Percentiles rank a stretch among this genome's conserved stretches.
These are phyloP conservation scores for Acromyrmex heyeri DNA, from an alignment of 1,140 invertebrate genomes.

Conservation along the genomic window DNA sequence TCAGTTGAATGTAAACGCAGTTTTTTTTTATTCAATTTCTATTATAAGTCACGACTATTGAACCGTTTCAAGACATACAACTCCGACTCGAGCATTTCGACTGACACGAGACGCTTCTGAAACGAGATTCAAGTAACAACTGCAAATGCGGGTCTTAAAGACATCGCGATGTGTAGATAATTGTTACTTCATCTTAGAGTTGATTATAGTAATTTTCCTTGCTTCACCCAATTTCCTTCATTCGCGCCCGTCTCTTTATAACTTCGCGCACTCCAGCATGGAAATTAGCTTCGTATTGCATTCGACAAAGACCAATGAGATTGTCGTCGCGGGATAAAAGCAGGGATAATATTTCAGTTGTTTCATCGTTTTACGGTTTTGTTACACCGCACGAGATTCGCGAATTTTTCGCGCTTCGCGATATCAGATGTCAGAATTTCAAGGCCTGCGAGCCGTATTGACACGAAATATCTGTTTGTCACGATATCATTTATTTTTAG, in stretches of 20 bases:
- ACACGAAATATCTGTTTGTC: background rate
- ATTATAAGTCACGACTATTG: background rate
- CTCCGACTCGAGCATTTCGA: background rate
- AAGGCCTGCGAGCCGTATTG: background rate
- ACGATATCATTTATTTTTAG: background rate
- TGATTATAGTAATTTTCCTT: constrained; percentile 72
- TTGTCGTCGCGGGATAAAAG: constrained; percentile 45
- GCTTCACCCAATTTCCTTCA: constrained; percentile 50
- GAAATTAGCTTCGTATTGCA: constrained; percentile 68
- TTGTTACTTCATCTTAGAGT: constrained; percentile 64
- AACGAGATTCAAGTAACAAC: constrained; percentile 25
- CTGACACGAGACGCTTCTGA: background rate
- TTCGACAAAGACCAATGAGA: constrained; percentile 46
- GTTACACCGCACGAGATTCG: background rate
- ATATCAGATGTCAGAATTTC: background rate
- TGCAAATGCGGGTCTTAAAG: constrained; percentile 36
- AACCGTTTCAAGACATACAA: constrained; percentile 2
- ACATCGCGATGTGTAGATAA: constrained; percentile 64
- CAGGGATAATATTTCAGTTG: constrained; percentile 49
- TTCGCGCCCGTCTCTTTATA: constrained; percentile 42
- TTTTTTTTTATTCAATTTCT: background rate
- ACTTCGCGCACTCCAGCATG: constrained; percentile 10
- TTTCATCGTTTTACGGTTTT: constrained; percentile 20
- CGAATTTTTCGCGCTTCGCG: background rate
- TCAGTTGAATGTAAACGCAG: background rate